Percentiles rank a stretch among this genome's conserved stretches.
Evolutionary conservation across 2,113 vertebrate species (phyloP).

Genomic region (Centropus bengalensis): DNA sequence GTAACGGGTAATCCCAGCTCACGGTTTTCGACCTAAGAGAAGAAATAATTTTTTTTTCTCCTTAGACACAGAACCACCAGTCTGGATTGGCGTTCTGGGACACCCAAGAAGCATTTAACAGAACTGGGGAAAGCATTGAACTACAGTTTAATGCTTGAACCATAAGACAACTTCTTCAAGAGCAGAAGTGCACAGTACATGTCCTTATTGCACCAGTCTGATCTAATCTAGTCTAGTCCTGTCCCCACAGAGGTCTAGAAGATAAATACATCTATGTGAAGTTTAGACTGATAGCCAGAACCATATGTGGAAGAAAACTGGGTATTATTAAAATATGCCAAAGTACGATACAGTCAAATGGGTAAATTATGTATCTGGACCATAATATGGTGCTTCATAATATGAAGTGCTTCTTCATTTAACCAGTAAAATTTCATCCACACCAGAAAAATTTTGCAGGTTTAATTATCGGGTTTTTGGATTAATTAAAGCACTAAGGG

Average conservation of each 20-base stretch:
- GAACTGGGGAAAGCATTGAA: neutral
- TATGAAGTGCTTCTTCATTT: conserved; percentile 35
- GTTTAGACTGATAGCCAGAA: neutral
- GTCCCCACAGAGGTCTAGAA: neutral
- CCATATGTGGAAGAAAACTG: neutral
- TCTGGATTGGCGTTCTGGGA: neutral
- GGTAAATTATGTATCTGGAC: neutral
- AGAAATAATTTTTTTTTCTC: neutral
- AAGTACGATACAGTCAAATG: neutral
- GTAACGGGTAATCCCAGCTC: neutral
- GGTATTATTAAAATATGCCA: neutral
- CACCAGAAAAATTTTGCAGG: conserved; percentile 31
- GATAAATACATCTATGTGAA: neutral
- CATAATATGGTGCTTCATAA: too few species aligned
- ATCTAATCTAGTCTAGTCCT: neutral
- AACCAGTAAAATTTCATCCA: neutral
- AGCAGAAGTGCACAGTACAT: neutral
- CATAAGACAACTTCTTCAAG: neutral
- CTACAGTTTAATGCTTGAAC: neutral
- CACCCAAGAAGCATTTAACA: neutral
- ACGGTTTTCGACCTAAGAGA: neutral
- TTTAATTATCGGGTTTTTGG: conserved; percentile 28
- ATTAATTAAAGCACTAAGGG: conserved; percentile 60
- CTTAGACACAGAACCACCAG: neutral
- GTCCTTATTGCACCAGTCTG: neutral